A percentile compares a stretch with the other conserved stretches of the same genome.
Conservation (phyloP, 1,140 invertebrate genomes). For the Agraylea sexmaculata region DNA sequence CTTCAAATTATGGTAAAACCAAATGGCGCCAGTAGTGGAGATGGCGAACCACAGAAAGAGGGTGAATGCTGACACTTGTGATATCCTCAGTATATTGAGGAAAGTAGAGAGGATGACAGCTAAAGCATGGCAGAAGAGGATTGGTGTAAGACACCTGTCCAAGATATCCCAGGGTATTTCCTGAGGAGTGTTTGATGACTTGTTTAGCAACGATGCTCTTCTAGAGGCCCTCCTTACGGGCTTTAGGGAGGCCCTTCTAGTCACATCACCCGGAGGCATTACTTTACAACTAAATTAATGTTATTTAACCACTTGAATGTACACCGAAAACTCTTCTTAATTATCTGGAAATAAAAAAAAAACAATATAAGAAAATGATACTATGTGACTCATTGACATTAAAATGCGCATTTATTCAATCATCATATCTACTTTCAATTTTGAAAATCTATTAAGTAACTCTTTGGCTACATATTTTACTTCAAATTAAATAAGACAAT, state of each 20-base stretch:
- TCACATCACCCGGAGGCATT: slow-evolving; percentile 39
- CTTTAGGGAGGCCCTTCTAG: slow-evolving; percentile 37
- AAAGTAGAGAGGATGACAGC: slow-evolving; percentile 59
- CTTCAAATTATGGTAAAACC: slow-evolving; percentile 73
- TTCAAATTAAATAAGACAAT: too few relatives aligned
- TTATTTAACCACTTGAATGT: too few relatives aligned
- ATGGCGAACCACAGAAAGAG: slow-evolving; percentile 61
- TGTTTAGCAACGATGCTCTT: slow-evolving; percentile 31
- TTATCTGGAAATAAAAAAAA: too few relatives aligned
- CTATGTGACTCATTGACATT: too few relatives aligned
- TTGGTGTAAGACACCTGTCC: slow-evolving; percentile 62
- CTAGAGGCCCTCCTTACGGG: slow-evolving; percentile 35
- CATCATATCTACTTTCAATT: too few relatives aligned
- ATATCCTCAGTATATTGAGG: slow-evolving; percentile 56
- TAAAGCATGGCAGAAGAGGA: slow-evolving; percentile 63
- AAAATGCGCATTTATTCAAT: too few relatives aligned
- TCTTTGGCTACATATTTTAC: too few relatives aligned
- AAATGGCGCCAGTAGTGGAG: slow-evolving; percentile 54
- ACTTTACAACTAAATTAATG: too few relatives aligned
- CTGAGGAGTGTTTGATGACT: slow-evolving; percentile 28
- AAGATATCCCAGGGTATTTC: slow-evolving; percentile 66
- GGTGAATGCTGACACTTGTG: slow-evolving; percentile 59
- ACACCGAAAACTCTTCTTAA: too few relatives aligned
- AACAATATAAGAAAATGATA: too few relatives aligned
- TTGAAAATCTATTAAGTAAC: too few relatives aligned